Base-by-base conservation (phyloP, 2,888 invertebrate species). In the Ganaspis brasiliensis region DNA sequence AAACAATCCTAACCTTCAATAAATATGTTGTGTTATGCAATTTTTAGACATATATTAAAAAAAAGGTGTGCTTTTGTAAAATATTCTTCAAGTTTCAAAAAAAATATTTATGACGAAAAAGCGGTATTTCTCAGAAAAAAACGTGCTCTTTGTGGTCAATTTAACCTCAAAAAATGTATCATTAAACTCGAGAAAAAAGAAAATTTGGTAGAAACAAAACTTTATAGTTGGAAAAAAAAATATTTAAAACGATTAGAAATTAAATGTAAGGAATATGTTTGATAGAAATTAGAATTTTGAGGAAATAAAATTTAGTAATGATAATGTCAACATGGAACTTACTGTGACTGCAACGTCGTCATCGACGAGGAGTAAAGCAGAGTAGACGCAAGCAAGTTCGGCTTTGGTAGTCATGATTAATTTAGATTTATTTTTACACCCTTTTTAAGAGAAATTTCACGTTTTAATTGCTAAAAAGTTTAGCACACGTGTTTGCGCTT, bases 261-360 rank as follows among this genome's bases (percentile, higher is more conserved):
- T 73, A 52, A 74, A 61, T 52, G 12, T 12, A 40, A 1, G 12
- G 12, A 40, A 49, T 49, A 49, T 49, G n/a, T 63, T 12, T 49
- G 49, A 35, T 5, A 19, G 8, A 31, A 57, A 21, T 8, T 49
- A 10, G 6, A 72, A 73, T 16, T 56, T 3, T n/a, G n/a, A n/a
- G n/a, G 31, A 31, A 31, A 31, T 31, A 31, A 31, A 31, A 31
- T 4, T 31, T 2, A 4, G 31, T 2, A 31, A 31, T 31, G 31
- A 4, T 31, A 56, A 59, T 37, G 67, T 67, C 21, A 24, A 72
- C 31, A 55, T 55, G 21, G 63, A 21, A 96, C 97, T 97, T 94
- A 98, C 98, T 83, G 99, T 99, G 89, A 99, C 97, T 88, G 98
- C 97, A 88, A 99, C 96, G 93, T 98, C 98, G 92, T 99, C 81